A percentile compares a stretch with the other conserved stretches of the same genome.
These are phyloP conservation scores for Murina feae DNA, from an alignment of 2,113 vertebrate genomes.

Conservation along the genomic window DNA sequence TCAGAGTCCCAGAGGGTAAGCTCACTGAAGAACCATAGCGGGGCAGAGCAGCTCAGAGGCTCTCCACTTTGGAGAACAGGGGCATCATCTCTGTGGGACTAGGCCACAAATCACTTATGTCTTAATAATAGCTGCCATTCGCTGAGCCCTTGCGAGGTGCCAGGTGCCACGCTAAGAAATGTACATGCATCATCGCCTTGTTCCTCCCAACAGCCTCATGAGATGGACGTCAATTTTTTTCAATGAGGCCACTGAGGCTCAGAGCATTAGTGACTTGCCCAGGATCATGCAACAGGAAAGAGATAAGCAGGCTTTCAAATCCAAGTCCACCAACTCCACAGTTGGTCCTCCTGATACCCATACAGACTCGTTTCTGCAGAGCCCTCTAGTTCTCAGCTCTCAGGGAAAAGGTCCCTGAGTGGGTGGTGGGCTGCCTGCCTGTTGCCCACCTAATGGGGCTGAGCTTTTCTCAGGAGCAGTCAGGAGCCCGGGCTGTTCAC, in stretches of 20 bases:
- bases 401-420: not conserved
- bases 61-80: not conserved
- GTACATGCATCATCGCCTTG: not conserved
- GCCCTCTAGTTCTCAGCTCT: not conserved
- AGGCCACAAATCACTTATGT: not conserved
- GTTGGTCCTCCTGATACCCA: not conserved
- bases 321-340: not conserved
- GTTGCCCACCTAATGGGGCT: fast-evolving
- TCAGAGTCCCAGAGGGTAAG: not conserved
- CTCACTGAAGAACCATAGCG: not conserved
- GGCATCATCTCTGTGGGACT: not conserved
- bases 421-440: fast-evolving
- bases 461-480: not conserved
- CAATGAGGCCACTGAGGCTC: not conserved
- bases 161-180: not conserved
- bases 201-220: not conserved
- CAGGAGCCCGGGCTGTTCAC: not conserved
- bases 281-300: not conserved
- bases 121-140: not conserved
- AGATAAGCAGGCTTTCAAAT: not conserved
- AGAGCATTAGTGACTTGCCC: not conserved
- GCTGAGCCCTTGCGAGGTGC: not conserved
- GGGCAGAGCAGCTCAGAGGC: not conserved
- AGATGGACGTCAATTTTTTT: not conserved
- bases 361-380: not conserved